phyloP scores from a whole-genome alignment of 2,113 vertebrate species.

The Ptychochromis oligacanthus region DNA sequence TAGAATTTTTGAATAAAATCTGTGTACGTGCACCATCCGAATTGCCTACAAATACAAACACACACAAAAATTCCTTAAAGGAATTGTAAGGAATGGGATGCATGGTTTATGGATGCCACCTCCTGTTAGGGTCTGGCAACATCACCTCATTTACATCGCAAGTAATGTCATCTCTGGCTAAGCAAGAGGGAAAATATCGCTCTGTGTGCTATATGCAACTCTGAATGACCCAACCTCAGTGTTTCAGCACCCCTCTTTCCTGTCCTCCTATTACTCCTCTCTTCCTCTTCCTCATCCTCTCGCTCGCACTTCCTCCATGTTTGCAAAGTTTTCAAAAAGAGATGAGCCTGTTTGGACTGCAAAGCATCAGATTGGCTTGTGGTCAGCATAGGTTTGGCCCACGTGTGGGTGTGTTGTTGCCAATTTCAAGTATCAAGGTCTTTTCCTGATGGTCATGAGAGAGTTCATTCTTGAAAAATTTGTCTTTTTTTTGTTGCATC shows the following conservation, averaged over 20 bases:
- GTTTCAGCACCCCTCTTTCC: no score
- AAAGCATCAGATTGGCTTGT: neutral
- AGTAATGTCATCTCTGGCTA: accelerated
- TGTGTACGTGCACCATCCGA: neutral
- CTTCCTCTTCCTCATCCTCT: no score
- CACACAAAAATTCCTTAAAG: neutral
- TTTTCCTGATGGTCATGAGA: neutral
- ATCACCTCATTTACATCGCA: neutral
- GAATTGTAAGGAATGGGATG: no score
- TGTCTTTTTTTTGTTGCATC: neutral
- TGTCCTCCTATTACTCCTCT: no score
- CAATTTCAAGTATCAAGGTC: neutral
- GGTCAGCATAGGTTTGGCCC: neutral
- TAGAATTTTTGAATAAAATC: neutral
- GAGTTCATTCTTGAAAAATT: neutral
- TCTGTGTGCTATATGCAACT: neutral
- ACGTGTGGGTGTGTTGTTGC: neutral
- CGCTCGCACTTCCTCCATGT: no score
- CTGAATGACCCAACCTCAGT: no score
- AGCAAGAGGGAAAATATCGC: neutral
- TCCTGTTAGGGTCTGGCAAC: neutral
- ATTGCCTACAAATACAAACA: neutral
- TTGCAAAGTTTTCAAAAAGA: neutral
- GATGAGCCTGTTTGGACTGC: accelerated
- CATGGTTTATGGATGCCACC: neutral